Base-by-base conservation (phyloP, 2,797 vertebrate species). In the Dipus sagitta region DNA sequence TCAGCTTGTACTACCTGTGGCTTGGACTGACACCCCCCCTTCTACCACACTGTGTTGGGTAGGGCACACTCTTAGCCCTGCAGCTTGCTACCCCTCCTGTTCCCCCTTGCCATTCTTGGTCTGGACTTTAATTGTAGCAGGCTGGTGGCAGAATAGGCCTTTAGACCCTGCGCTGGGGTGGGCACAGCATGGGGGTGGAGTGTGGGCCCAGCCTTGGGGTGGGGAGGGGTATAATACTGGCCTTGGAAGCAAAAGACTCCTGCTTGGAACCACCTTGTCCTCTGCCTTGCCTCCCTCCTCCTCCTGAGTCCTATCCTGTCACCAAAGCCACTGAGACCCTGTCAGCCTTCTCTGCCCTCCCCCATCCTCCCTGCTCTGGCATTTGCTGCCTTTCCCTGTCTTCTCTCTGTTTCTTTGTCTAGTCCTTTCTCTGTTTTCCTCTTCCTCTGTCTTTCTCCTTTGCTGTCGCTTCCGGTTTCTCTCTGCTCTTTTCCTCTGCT, bases 311-410 rank as follows among this genome's bases (percentile, higher is more conserved):
- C 92, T 81, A 90, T 94, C 94, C 96, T 96, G 75, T 96, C 90
- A 95, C 96, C 93, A 93, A 96, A 91, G 95, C 97, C 96, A 94
- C 95, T 90, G 94, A 97, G 81, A 90, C 90, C 81, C 95, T 88
- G 84, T 93, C 92, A 95, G 94, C 87, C 93, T 93, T 85, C 94
- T 96, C 92, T 4, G 0, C 91, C 96, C 96, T 94, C 17, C 4
- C 74, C 70, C 54, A 58, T 58, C 68, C 62, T 81, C 87, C 88
- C 75, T 90, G 72, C 88, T 92, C 90, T 92, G 68, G 76, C n/a
- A 20, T 58, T 85, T 83, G 88, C 86, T 94, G 90, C 88, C 92
- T 94, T 74, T 96, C 72, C 80, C 89, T 74, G 77, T 83, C 78
- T 86, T 95, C 91, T 94, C 75, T 96, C 96, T 94, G 94, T 93